Base-by-base conservation (phyloP, 2,797 vertebrate genomes). In the Acestrorhynchus altus region DNA sequence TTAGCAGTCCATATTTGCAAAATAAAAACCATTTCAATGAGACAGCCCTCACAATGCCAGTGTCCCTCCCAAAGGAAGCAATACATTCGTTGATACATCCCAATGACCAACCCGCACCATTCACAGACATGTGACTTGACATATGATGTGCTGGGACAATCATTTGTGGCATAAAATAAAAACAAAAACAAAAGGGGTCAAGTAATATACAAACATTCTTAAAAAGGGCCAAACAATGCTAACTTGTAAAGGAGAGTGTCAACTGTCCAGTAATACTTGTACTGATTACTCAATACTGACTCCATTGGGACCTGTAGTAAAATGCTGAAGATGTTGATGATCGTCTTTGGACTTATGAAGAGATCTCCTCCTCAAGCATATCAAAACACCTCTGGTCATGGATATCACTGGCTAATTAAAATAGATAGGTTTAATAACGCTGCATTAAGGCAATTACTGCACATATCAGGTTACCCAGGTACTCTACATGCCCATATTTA, bases 381-480 rank as follows among this genome's bases (percentile, higher is more conserved):
- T 46, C 44, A 22, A 49, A 73, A 70, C 70, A 71, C 60, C n/a
- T 52, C 47, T 5, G 28, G 42, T 77, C 46, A 46, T 28, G 35
- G 65, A 73, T 44, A 46, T 56, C 16, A 40, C 8, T 28, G 75
- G 61, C 47, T 75, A 75, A 60, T 70, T 35, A 75, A 67, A 68
- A 24, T 20, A 51, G 54, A 65, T 40, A 57, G 47, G 52, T 24
- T 66, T 66, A 63, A 72, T 73, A 40, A 64, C 40, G 74, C 52
- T 70, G 68, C 51, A 64, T 83, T 85, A 82, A 86, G 84, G 82
- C 82, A 78, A 66, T 68, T 74, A 76, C 74, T 56, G 76, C 73
- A 78, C 73, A 72, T 64, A 15, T 61, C 56, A 64, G 46, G 66
- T 73, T 73, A 69, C 73, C 74, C 76, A 24, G 44, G 28, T 72